Evolutionary conservation across 2,113 vertebrate genomes (phyloP).

Genomic region (Corythoichthys haematopterus): DNA sequence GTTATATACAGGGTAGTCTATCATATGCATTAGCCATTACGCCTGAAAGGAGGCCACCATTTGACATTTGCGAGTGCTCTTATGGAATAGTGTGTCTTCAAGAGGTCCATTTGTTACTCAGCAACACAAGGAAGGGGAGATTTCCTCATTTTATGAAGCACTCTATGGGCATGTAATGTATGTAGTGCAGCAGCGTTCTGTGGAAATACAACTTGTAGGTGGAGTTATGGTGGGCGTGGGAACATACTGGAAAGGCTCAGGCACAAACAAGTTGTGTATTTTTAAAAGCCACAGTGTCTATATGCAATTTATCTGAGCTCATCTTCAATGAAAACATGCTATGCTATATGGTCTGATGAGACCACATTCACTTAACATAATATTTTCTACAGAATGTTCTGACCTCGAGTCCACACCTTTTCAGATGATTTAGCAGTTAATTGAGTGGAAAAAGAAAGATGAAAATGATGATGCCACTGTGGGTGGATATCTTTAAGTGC

Average conservation of each 20-base stretch:
- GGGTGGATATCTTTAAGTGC: constrained; percentile 6
- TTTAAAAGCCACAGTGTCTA: neutral
- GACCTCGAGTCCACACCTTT: constrained; percentile 1
- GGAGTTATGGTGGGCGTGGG: neutral
- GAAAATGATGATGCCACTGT: neutral
- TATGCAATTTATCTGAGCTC: neutral
- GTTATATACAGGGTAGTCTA: neutral
- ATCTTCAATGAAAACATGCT: neutral
- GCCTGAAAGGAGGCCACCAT: neutral
- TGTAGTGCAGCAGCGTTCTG: neutral
- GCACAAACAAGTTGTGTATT: neutral
- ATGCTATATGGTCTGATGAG: neutral
- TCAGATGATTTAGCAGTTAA: constrained; percentile 10
- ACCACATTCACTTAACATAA: neutral
- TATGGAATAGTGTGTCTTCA: neutral
- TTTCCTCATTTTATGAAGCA: neutral
- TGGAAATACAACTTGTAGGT: neutral
- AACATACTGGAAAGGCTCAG: neutral
- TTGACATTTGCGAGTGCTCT: neutral
- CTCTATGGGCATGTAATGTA: neutral
- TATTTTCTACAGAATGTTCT: neutral
- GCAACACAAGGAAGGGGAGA: neutral
- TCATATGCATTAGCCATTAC: neutral
- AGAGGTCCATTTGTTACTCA: neutral
- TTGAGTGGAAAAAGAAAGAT: neutral